Evolutionary conservation across 2,888 invertebrate species (phyloP), one percentile per base, ranked within the genome.

Genomic region (Aleiodes alternator): DNA sequence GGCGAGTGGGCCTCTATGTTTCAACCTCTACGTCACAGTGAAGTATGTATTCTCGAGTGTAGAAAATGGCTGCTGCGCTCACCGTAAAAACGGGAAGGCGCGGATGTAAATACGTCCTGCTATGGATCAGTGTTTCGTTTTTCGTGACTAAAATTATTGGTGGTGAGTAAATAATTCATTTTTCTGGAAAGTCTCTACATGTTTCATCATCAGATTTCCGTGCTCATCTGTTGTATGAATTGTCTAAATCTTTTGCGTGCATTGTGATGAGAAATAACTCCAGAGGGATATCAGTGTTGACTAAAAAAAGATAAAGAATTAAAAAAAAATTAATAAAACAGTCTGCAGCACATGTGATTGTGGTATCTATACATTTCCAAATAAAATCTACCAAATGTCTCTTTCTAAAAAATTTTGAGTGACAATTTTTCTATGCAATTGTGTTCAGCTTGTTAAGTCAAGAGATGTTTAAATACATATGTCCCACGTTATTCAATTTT

Each of bases 51-150:
- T 86, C 85, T 84, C 86, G 87, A 85, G 84, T 82, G 80, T 87
- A 88, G 88, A 89, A 89, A 89, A 89, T 89, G 89, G 89, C 89
- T 88, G 86, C 87, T 87, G 86, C 86, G 87, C 84, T 85, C 86
- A 85, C 84, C 85, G 86, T 84, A 84, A 85, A 78, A 79, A 82
- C 85, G 82, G 85, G 84, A 85, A 82, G 82, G 82, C 83, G 83
- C 82, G 83, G 81, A 84, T 86, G 87, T 87, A 87, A 88, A 88
- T 87, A 86, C 84, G 84, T 85, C 76, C 78, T 76, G 82, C 82
- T 88, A 77, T 87, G 86, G 85, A 80, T 88, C 80, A 82, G 82
- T 75, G 78, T 87, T 69, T 80, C 80, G 76, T 83, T 87, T 79
- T 80, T 89, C 76, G 74, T 88, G 82, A 82, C 83, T 64, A 83